These are phyloP conservation scores for Lagorchestes hirsutus DNA, from an alignment of 2,797 vertebrate species.

Conservation along the genomic window DNA sequence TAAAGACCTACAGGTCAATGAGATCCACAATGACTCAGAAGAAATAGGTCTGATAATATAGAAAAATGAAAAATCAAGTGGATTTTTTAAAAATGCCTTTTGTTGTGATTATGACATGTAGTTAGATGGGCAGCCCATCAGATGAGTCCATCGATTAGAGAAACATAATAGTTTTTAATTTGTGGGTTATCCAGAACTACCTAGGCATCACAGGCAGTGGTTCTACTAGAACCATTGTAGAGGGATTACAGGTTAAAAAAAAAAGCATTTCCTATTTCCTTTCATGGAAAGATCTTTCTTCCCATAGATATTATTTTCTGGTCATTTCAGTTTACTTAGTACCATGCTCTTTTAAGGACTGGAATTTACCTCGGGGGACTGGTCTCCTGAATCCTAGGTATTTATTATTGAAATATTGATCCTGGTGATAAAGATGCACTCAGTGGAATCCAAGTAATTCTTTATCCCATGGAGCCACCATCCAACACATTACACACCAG, in stretches of 20 bases:
- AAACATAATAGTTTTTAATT: background rate
- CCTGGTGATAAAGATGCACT: background rate
- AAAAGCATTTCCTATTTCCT: background rate
- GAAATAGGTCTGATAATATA: background rate
- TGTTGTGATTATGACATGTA: background rate
- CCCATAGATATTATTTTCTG: background rate
- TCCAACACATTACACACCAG: background rate
- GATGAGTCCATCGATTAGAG: background rate
- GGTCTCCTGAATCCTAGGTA: background rate
- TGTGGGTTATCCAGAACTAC: background rate
- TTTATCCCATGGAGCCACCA: background rate
- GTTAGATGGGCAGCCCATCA: background rate
- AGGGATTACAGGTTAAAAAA: background rate
- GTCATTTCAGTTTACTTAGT: background rate
- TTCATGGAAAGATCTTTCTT: background rate
- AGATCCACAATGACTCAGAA: background rate
- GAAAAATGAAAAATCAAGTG: background rate
- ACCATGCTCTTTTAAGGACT: background rate
- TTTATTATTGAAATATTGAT: background rate
- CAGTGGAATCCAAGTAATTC: background rate
- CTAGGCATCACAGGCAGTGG: background rate
- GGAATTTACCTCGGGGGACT: background rate
- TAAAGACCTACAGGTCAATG: background rate
- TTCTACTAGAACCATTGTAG: background rate
- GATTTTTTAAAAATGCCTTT: background rate